Base-by-base conservation (phyloP, 2,888 invertebrate genomes). In the Plebejus anna region DNA sequence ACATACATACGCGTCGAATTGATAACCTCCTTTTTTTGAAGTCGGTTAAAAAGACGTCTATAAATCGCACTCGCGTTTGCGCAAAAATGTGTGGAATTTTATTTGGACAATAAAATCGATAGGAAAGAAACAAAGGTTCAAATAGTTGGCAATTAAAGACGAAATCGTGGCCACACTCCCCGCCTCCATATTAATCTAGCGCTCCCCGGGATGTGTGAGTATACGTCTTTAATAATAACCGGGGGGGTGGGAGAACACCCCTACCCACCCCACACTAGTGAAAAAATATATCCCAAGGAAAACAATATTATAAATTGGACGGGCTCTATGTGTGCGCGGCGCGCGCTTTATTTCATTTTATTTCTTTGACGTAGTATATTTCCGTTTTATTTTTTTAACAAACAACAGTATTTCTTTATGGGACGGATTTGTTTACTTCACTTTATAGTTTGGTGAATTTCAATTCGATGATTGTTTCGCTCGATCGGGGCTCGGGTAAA, bases 241-340 rank as follows among this genome's bases (percentile, higher is more conserved):
- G 89, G 90, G 91, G 80, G 83, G 78, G 22, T 22, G 79, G 79
- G 81, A 80, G 78, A 80, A 75, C 79, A 76, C 80, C 77, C 78
- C 75, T 22, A 22, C 79, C 84, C 80, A 79, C 85, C 85, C 87
- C 86, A 88, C 87, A 89, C 93, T 94, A 93, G 91, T 93, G 93
- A 92, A 94, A 94, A 94, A 94, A 94, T 92, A 93, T 92, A 92
- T 92, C 92, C 90, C 81, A 87, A 91, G 90, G 93, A 93, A 94
- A 94, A 94, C 93, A 94, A 94, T 94, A 94, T 94, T 94, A 94
- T 94, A 94, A 94, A 94, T 94, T 93, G 93, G 90, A 89, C 84
- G 81, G 82, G 81, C 82, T 85, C 87, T 89, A 88, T 89, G 90
- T 85, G 87, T 81, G 22, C 22, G 79, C 77, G 51, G 83, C 85